Conservation (phyloP, 2,797 vertebrate genomes). For the Streptopelia turtur region DNA sequence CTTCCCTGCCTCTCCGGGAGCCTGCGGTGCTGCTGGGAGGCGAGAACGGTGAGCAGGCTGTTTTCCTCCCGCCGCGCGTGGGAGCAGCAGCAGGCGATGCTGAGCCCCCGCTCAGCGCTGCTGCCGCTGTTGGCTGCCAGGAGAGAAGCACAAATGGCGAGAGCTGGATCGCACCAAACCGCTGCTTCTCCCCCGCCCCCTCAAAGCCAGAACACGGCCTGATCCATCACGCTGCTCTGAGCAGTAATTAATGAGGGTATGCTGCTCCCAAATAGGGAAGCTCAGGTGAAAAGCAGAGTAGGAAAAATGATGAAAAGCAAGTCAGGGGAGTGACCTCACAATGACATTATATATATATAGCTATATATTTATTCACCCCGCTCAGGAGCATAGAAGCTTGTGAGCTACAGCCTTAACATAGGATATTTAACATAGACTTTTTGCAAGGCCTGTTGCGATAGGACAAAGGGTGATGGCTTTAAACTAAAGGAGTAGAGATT, state of each 20-base stretch:
- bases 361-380: background rate
- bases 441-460: no score
- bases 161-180: background rate
- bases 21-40: background rate
- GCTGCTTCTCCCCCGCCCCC: background rate
- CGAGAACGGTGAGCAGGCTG: background rate
- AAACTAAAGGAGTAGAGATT: no score
- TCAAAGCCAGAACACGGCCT: background rate
- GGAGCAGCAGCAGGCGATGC: constrained; percentile 26
- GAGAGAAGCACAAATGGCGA: background rate
- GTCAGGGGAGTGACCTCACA: background rate
- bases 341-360: background rate
- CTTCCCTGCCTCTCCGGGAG: background rate
- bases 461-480: no score
- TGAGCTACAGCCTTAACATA: background rate
- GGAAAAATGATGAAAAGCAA: background rate
- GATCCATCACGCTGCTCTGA: background rate
- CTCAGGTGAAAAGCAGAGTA: background rate
- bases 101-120: background rate
- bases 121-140: constrained; percentile 13
- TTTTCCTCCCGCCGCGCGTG: constrained; percentile 3
- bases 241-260: background rate
- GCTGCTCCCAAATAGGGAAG: background rate
- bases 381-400: background rate
- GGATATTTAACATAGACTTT: background rate